phyloP scores from a whole-genome alignment of 1,140 invertebrate genomes.

The Drosophila dunni region DNA sequence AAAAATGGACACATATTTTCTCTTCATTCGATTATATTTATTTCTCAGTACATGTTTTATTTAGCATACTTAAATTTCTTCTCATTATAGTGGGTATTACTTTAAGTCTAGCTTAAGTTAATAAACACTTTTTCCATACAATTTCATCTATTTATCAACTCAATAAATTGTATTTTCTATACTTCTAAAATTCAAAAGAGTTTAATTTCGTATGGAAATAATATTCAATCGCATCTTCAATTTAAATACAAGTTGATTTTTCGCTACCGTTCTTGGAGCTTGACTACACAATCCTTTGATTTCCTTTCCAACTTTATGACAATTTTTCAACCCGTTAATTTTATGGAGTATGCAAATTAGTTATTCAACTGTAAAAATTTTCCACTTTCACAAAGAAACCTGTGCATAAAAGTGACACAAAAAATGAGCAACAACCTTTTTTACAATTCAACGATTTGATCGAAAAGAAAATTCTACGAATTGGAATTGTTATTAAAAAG shows the following conservation, averaged over 20 bases:
- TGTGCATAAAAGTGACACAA: slow-evolving; percentile 42
- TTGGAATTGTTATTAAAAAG: slow-evolving; percentile 72
- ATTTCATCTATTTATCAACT: too few relatives aligned
- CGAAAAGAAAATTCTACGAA: slow-evolving; percentile 52
- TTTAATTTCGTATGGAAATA: background rate
- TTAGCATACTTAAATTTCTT: too few relatives aligned
- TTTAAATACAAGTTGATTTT: slow-evolving; percentile 1
- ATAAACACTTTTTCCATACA: too few relatives aligned
- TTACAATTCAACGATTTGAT: slow-evolving; percentile 69
- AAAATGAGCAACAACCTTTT: slow-evolving; percentile 52
- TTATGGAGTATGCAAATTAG: slow-evolving; percentile 71
- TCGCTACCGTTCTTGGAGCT: background rate
- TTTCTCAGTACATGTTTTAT: too few relatives aligned
- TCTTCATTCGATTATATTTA: too few relatives aligned
- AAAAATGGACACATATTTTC: too few relatives aligned
- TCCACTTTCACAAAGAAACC: slow-evolving; percentile 39
- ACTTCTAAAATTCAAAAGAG: background rate
- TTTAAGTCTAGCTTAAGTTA: too few relatives aligned
- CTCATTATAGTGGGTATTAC: too few relatives aligned
- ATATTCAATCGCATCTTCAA: background rate
- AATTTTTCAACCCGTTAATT: slow-evolving; percentile 76
- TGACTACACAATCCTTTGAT: slow-evolving; percentile 2
- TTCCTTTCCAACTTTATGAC: slow-evolving; percentile 32
- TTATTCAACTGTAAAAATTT: slow-evolving; percentile 70
- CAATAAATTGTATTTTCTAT: too few relatives aligned